Percentiles rank a stretch among this genome's conserved stretches.
phyloP scores from a whole-genome alignment of 2,888 invertebrate species.

The Lasioglossum figueresi region DNA sequence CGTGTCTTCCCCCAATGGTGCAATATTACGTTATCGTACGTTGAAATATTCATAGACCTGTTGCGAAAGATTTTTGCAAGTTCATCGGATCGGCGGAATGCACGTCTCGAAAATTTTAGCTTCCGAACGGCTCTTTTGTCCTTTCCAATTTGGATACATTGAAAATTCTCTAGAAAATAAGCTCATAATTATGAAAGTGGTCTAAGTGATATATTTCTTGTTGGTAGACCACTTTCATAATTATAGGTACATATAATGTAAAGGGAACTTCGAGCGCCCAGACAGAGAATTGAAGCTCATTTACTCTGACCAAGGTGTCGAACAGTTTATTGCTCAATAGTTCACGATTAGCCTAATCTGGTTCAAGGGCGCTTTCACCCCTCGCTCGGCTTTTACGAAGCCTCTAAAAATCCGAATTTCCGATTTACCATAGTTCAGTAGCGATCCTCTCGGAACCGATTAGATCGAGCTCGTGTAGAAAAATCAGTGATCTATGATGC shows the following conservation, averaged over 20 bases:
- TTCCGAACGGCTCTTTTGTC: not conserved
- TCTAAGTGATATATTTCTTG: too few species aligned
- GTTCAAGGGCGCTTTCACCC: not conserved
- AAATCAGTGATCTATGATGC: not conserved
- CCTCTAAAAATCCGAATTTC: slow-evolving; percentile 3
- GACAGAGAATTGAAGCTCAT: not conserved
- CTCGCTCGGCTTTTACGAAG: not conserved
- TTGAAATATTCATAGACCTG: not conserved
- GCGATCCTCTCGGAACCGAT: not conserved
- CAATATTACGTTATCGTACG: not conserved
- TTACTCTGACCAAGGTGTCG: not conserved
- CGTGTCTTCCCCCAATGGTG: not conserved
- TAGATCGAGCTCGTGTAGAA: not conserved
- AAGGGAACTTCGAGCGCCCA: too few species aligned
- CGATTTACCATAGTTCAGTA: not conserved
- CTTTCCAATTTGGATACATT: not conserved
- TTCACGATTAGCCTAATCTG: not conserved
- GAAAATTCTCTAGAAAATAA: not conserved
- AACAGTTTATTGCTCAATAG: not conserved
- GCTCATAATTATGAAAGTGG: too few species aligned
- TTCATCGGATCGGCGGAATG: not conserved
- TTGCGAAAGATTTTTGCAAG: not conserved
- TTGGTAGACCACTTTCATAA: too few species aligned
- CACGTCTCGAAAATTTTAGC: not conserved
- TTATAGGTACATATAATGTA: too few species aligned